A percentile compares a stretch with the other conserved stretches of the same genome.
Conservation (phyloP, 1,140 invertebrate species). For the Caenorhabditis brenneri region DNA sequence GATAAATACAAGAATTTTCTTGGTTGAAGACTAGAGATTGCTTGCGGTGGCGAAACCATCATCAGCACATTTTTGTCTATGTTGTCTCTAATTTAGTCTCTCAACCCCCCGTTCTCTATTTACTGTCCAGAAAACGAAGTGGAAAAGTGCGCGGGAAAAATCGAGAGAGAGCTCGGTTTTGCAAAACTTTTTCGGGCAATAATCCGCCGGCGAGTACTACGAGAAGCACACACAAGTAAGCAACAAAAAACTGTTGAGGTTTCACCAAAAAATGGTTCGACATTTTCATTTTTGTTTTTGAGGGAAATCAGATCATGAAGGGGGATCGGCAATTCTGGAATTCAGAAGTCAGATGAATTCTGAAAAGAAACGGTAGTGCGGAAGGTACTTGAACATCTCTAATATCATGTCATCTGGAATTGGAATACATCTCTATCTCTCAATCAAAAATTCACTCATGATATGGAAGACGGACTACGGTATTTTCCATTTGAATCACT, state of each 20-base stretch:
- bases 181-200: slow-evolving; percentile 42
- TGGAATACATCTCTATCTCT: too few relatives aligned
- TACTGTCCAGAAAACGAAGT: slow-evolving; percentile 31
- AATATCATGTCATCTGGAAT: too few relatives aligned
- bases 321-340: too few relatives aligned
- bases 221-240: slow-evolving; percentile 26
- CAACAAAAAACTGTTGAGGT: slow-evolving; percentile 8
- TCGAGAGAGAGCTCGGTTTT: neutral
- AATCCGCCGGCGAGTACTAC: slow-evolving; percentile 39
- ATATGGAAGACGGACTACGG: too few relatives aligned
- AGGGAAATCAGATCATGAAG: too few relatives aligned
- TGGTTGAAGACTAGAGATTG: slow-evolving; percentile 22
- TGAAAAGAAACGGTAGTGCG: too few relatives aligned
- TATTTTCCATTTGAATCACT: too few relatives aligned
- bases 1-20: slow-evolving; percentile 21
- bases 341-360: too few relatives aligned
- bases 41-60: slow-evolving; percentile 28
- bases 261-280: neutral
- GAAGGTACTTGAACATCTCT: too few relatives aligned
- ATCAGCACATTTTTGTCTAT: slow-evolving; percentile 38
- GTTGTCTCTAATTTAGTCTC: slow-evolving; percentile 31
- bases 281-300: neutral
- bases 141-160: slow-evolving; percentile 32
- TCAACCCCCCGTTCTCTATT: slow-evolving; percentile 23
- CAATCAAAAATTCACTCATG: too few relatives aligned